Base-by-base conservation (phyloP, 2,797 vertebrate species). In the Tragopan temminckii region DNA sequence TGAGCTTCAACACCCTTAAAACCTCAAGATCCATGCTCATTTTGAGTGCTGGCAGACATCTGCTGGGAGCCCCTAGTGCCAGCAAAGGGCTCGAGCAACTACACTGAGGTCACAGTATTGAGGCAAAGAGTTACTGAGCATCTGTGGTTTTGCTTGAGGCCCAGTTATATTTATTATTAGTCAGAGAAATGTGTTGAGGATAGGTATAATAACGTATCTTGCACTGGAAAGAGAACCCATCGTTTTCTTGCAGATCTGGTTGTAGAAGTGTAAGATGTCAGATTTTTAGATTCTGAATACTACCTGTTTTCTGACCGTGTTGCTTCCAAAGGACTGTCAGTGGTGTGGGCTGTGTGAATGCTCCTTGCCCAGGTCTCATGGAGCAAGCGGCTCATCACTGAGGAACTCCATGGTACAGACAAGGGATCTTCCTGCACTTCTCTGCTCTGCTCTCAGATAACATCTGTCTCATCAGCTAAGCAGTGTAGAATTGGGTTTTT, bases 321-420 rank as follows among this genome's bases (percentile, higher is more conserved):
- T 10, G 24, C 15, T 86, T 23, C 50, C 35, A 3, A 18, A 21
- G 70, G 33, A 12, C 48, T 55, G 13, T 7, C 16, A 3, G 45
- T 0, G 2, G 62, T 33, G 43, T 3, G 23, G 53, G 2, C 45
- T 53, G 52, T n/a, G 43, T 2, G 1, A 33, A 6, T 13, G 11
- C 40, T 27, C 9, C 58, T 50, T 63, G 12, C n/a, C 40, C 48
- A 15, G 20, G 13, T 36, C 46, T 77, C 1, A 1, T 21, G 9
- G 52, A 31, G n/a, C 0, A 0, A 3, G 36, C 27, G 58, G 36
- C 42, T 80, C 4, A 1, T 19, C 20, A 46, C 67, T 0, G 1
- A 4, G 20, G 79, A 31, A 50, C 63, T 62, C 55, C 13, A 2
- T 35, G 52, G 9, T 27, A 14, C 0, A 0, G 72, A 38, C 13